Percentiles rank a stretch among this genome's conserved stretches.
These are phyloP conservation scores for Brachymystax lenok DNA, from an alignment of 2,797 vertebrate species.

Conservation along the genomic window DNA sequence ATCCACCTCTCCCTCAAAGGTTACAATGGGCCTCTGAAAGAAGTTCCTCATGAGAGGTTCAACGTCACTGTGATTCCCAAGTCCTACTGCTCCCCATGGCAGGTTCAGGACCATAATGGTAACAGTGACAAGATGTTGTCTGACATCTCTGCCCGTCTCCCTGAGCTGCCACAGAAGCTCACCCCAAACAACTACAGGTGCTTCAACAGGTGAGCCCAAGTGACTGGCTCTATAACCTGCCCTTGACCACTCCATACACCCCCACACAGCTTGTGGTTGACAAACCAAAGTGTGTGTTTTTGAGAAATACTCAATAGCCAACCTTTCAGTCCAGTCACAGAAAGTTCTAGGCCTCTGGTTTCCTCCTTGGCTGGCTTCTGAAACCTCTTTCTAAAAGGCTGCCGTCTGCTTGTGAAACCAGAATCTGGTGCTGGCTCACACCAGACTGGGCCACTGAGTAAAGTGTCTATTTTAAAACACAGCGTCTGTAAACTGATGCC, in stretches of 20 bases:
- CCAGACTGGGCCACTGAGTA: not conserved
- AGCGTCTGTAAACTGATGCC: not conserved
- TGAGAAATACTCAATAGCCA: too few species aligned
- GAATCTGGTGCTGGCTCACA: not conserved
- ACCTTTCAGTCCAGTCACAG: not conserved
- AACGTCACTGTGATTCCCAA: slow-evolving; percentile 91
- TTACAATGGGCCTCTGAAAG: slow-evolving; percentile 85
- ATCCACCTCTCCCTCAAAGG: slow-evolving; percentile 67
- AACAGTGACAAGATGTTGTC: slow-evolving; percentile 31
- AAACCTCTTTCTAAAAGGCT: not conserved
- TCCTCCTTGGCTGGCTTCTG: too few species aligned
- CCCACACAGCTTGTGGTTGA: too few species aligned
- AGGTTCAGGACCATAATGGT: slow-evolving; percentile 48
- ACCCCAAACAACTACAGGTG: slow-evolving; percentile 74
- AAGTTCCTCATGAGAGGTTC: slow-evolving; percentile 90
- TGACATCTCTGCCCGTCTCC: slow-evolving; percentile 41
- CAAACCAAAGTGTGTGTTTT: too few species aligned
- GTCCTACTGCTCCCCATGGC: slow-evolving; percentile 91
- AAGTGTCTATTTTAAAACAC: not conserved
- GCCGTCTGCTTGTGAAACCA: not conserved
- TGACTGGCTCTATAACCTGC: not conserved
- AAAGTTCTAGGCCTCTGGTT: not conserved
- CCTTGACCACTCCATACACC: not conserved
- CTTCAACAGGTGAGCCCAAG: slow-evolving; percentile 90
- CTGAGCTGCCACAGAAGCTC: slow-evolving; percentile 59